These are phyloP conservation scores for Mionectes macconnelli DNA, from an alignment of 2,113 vertebrate species.

Conservation along the genomic window DNA sequence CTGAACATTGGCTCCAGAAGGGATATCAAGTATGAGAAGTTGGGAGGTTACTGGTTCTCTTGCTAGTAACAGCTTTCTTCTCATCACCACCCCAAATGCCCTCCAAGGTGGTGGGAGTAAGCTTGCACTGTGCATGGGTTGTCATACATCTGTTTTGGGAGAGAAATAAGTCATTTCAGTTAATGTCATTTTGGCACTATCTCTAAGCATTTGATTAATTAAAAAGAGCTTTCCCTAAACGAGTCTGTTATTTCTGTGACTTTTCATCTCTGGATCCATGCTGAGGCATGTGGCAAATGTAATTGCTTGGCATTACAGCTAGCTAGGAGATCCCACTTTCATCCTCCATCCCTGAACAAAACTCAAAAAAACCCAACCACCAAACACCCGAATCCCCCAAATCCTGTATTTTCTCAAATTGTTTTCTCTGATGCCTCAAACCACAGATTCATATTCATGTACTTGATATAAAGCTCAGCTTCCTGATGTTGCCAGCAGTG, in stretches of 20 bases:
- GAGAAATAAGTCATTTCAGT: neutral
- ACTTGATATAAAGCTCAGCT: neutral
- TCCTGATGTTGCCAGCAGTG: neutral
- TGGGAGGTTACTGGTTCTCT: neutral
- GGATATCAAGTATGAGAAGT: neutral
- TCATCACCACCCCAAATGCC: neutral
- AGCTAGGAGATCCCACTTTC: neutral
- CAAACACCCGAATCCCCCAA: neutral
- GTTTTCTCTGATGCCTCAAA: neutral
- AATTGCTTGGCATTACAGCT: neutral
- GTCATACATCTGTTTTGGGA: neutral
- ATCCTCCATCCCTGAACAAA: neutral
- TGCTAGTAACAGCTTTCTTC: conserved; percentile 7
- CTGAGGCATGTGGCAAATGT: neutral
- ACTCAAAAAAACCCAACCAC: accelerated
- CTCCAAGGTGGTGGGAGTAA: neutral
- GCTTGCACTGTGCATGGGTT: neutral
- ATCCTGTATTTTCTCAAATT: neutral
- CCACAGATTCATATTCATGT: neutral
- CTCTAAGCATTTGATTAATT: neutral
- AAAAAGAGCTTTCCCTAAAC: neutral
- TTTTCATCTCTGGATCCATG: neutral
- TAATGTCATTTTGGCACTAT: neutral
- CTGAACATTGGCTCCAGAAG: conserved; percentile 7
- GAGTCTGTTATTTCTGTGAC: neutral